These are phyloP conservation scores for Rhizoglyphus robini DNA, from an alignment of 1,140 invertebrate species.

Conservation along the genomic window DNA sequence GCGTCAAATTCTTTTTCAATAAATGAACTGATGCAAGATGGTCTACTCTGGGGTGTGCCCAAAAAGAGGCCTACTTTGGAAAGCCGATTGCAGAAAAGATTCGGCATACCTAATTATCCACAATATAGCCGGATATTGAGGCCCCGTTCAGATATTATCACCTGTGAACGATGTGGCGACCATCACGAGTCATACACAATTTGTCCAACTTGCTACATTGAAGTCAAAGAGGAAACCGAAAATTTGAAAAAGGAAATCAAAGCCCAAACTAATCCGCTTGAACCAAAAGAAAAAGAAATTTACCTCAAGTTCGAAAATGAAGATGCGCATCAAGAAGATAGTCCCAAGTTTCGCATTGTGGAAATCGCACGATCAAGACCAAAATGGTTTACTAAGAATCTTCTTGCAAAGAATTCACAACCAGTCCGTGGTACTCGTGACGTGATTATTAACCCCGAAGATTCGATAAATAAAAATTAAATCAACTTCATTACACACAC, in stretches of 20 bases:
- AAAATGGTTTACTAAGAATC: slow-evolving; percentile 61
- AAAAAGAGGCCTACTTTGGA: slow-evolving; percentile 58
- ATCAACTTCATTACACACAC: too few relatives aligned
- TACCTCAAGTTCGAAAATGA: slow-evolving; percentile 69
- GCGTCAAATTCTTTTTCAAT: too few relatives aligned
- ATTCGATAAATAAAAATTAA: background rate
- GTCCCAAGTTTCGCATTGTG: slow-evolving; percentile 46
- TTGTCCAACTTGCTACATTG: slow-evolving; percentile 70
- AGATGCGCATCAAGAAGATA: slow-evolving; percentile 32
- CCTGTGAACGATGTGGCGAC: slow-evolving; percentile 63
- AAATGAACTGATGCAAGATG: slow-evolving; percentile 36
- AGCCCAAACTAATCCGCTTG: slow-evolving; percentile 30
- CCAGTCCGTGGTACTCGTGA: background rate
- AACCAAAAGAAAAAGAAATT: slow-evolving; percentile 63
- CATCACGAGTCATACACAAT: slow-evolving; percentile 55
- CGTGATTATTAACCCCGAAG: slow-evolving; percentile 1
- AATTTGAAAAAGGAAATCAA: slow-evolving; percentile 53
- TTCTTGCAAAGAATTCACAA: slow-evolving; percentile 50
- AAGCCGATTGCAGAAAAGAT: slow-evolving; percentile 52
- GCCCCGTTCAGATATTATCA: slow-evolving; percentile 55
- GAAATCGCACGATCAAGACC: slow-evolving; percentile 59
- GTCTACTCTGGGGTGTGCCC: slow-evolving; percentile 66
- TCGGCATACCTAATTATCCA: slow-evolving; percentile 45
- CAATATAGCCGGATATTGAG: slow-evolving; percentile 46
- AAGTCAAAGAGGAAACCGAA: slow-evolving; percentile 60